Evolutionary conservation across 2,113 vertebrate species (phyloP).

Genomic region (Phylloscopus trochilus): DNA sequence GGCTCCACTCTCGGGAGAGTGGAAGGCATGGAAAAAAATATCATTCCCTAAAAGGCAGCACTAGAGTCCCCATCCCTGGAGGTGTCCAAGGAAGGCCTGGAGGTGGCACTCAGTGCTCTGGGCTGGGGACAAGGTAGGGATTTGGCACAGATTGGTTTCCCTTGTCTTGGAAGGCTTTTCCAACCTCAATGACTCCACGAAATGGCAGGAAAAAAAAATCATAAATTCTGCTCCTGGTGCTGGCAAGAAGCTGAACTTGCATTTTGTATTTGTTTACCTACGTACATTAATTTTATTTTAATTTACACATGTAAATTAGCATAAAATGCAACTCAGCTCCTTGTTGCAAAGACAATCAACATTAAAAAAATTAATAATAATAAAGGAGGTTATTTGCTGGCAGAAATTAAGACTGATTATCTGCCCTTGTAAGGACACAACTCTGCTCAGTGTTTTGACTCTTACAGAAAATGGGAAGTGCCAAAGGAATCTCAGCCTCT

Average conservation of each 20-base stretch:
- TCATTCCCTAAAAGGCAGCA: background rate
- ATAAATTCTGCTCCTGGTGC: background rate
- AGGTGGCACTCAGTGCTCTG: background rate
- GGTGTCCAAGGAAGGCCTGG: background rate
- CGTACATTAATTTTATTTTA: background rate
- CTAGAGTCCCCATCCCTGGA: background rate
- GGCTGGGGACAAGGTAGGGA: background rate
- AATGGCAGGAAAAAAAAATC: fast-evolving
- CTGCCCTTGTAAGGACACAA: background rate
- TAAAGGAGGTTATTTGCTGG: background rate
- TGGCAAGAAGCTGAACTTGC: background rate
- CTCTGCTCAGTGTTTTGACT: background rate
- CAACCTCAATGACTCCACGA: background rate
- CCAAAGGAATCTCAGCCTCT: background rate
- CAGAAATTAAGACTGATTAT: background rate
- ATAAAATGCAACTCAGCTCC: background rate
- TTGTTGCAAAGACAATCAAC: background rate
- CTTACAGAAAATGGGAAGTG: background rate
- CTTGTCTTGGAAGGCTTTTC: fast-evolving
- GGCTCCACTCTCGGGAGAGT: background rate
- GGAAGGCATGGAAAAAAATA: background rate
- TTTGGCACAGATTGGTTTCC: fast-evolving
- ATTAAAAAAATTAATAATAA: background rate
- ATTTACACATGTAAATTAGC: background rate
- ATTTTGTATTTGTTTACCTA: background rate